phyloP scores from a whole-genome alignment of 2,113 vertebrate species.

The Ciconia maguari region DNA sequence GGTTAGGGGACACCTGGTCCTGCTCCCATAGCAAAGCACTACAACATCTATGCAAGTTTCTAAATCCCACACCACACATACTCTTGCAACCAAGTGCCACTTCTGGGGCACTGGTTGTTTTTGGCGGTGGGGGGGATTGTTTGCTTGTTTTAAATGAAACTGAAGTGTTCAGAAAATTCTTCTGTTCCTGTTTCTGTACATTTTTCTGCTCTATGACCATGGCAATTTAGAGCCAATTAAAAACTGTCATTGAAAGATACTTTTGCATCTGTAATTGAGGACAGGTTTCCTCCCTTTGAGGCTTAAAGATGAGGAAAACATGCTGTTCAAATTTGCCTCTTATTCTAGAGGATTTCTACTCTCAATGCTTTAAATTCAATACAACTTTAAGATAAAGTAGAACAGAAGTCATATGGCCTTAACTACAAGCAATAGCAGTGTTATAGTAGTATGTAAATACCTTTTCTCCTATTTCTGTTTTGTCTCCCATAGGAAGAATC shows the following conservation, averaged over 20 bases:
- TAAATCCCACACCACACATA: not conserved
- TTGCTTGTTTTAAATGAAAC: not conserved
- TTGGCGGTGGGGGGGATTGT: no score
- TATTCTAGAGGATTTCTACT: not conserved
- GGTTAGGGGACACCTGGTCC: accelerated
- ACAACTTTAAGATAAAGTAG: not conserved
- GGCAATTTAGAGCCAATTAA: not conserved
- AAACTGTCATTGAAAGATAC: not conserved
- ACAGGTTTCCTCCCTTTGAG: not conserved
- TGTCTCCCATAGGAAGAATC: conserved; percentile 87
- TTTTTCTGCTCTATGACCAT: not conserved
- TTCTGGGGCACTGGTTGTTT: not conserved
- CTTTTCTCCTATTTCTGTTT: conserved; percentile 96
- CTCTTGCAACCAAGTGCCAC: not conserved
- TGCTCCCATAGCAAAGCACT: not conserved
- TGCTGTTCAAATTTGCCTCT: not conserved
- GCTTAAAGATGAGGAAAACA: not conserved
- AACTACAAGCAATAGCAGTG: not conserved
- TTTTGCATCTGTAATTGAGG: not conserved
- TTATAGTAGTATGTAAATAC: conserved; percentile 46
- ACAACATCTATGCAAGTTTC: accelerated
- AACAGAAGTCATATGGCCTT: not conserved
- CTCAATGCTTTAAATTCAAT: not conserved
- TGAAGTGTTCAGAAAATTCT: not conserved
- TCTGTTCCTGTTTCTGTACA: not conserved